Evolutionary conservation across 2,888 invertebrate species (phyloP), one percentile per base, ranked within the genome.

Genomic region (Merodon equestris): DNA sequence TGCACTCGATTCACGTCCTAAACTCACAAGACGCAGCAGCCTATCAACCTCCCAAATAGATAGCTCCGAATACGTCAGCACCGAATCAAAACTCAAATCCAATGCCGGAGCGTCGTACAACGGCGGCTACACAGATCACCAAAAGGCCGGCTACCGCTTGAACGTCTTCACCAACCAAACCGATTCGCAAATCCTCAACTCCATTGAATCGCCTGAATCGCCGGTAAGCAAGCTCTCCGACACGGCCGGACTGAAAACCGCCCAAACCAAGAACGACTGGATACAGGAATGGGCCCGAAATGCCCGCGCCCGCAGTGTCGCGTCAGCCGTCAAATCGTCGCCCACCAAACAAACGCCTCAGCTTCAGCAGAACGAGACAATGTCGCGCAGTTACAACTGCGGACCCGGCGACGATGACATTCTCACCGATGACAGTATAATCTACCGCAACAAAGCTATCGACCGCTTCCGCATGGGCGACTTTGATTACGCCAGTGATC

Each of bases 1-100:
- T n/a, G 88, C 84, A 76, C 17, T 90, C 85, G 87, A 89, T 68
- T 83, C 87, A 0, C 84, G 87, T 67, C 88, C 88, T 1, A 86
- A 87, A 77, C 67, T 88, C 42, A 85, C 84, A 17, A 89, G 92
- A 12, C 91, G 92, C 77, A 92, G 93, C 83, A 93, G 93, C 83
- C 85, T 94, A 79, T 92, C 93, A 0, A 93, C 93, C 85, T 93
- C 93, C 0, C 93, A 93, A 82, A 92, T 94, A 47, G 93, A 93
- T 83, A 91, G 91, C 83, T 92, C 91, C 0, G 92, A 92, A 83
- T 92, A 92, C 68, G 87, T 92, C 0, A 88, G 88, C 82, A 87
- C 88, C 19, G 88, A 88, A 81, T 84, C 84, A 9, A 87, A 86
- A 71, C 53, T 88, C 13, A 84, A 86, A 54, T 85, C 85, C 13